Evolutionary conservation across 2,113 vertebrate species (phyloP).

Genomic region (Cololabis saira): DNA sequence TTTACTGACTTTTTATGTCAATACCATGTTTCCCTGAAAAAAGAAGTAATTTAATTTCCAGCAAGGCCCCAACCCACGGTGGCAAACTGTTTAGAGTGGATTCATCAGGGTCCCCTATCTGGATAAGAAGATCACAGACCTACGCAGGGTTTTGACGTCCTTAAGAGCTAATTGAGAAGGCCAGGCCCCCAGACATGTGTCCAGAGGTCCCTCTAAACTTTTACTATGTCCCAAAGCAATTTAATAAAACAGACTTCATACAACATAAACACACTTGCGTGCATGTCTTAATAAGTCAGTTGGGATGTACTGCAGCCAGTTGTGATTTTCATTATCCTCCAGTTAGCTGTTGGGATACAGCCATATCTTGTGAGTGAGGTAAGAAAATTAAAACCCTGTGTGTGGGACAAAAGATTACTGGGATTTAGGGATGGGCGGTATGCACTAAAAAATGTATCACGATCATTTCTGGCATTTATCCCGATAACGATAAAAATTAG

Average conservation of each 20-base stretch:
- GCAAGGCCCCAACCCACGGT: constrained; percentile 61
- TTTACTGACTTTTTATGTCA: constrained; percentile 53
- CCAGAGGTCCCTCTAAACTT: constrained; percentile 47
- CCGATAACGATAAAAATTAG: too few relatives aligned
- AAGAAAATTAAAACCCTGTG: constrained; percentile 55
- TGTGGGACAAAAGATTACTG: constrained; percentile 49
- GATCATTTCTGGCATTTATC: too few relatives aligned
- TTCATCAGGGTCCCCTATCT: constrained; percentile 61
- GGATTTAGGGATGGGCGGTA: too few relatives aligned
- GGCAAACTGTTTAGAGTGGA: constrained; percentile 55
- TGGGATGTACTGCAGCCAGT: constrained; percentile 42
- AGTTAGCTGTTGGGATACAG: constrained; percentile 46
- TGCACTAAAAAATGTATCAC: too few relatives aligned
- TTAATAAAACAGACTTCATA: constrained; percentile 36
- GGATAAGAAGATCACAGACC: constrained; percentile 63
- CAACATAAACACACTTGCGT: constrained; percentile 53
- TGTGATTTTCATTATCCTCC: constrained; percentile 62
- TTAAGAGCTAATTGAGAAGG: constrained; percentile 34
- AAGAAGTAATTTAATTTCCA: constrained; percentile 80
- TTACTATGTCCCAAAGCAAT: constrained; percentile 39
- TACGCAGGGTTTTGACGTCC: constrained; percentile 38
- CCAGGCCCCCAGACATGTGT: constrained; percentile 19
- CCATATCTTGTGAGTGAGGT: constrained; percentile 60
- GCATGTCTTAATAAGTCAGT: constrained; percentile 55
- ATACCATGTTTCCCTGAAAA: constrained; percentile 54